phyloP scores from a whole-genome alignment of 2,113 vertebrate genomes.

The Protobothrops flavoviridis region DNA sequence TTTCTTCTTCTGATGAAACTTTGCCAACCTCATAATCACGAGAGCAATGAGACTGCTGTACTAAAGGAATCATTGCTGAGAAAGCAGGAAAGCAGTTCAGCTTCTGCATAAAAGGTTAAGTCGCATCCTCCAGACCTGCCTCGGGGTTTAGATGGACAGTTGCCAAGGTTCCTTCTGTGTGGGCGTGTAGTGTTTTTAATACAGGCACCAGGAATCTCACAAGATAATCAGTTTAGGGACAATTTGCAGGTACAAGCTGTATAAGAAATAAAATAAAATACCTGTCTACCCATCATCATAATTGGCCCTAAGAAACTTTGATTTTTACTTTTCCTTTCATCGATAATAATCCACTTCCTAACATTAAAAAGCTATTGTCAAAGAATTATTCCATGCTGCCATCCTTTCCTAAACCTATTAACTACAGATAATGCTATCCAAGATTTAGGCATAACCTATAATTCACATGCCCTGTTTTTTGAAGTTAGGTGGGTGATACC shows the following conservation, averaged over 20 bases:
- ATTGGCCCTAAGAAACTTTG: background rate
- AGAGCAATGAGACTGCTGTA: background rate
- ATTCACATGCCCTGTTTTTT: background rate
- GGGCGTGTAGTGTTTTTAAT: background rate
- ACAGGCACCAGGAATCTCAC: background rate
- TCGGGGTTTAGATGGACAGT: background rate
- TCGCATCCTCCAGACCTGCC: background rate
- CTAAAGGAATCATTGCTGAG: background rate
- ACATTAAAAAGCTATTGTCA: background rate
- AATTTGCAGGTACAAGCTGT: background rate
- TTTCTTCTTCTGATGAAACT: background rate
- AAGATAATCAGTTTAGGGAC: background rate
- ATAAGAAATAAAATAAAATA: background rate
- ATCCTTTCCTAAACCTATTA: background rate
- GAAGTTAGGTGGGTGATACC: background rate
- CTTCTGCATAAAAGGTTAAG: background rate
- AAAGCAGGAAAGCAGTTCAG: background rate
- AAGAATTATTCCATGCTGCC: background rate
- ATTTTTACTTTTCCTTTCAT: background rate
- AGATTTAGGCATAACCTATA: background rate
- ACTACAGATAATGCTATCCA: background rate
- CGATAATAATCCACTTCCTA: background rate
- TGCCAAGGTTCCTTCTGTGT: background rate
- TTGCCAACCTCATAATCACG: background rate
- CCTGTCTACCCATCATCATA: background rate